Evolutionary conservation across 2,797 vertebrate genomes (phyloP), one percentile per base, ranked within the genome.

Genomic region (Lindbergichthys nudifrons): DNA sequence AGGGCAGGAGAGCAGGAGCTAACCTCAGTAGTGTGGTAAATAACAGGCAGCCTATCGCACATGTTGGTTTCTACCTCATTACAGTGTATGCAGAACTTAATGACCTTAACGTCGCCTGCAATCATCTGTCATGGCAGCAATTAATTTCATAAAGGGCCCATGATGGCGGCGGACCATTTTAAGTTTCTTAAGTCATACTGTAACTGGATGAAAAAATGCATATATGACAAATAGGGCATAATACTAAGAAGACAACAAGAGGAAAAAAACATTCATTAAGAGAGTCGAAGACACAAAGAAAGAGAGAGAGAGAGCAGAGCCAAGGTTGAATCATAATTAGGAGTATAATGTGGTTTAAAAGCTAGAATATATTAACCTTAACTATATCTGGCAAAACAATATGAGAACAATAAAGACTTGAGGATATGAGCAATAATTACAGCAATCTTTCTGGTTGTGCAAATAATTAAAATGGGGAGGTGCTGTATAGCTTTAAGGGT

Each of bases 1-100:
- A 92, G 88, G 83, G 83, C 79, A 85, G 85, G 79, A 75, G 70
- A 89, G 92, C 90, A 90, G 88, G 56, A 87, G 62, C 87, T 89
- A 80, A 90, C 92, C 90, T 86, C 86, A 72, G 89, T 80, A 70
- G 91, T 87, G 94, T 89, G 93, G 94, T 95, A 96, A 96, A 94
- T 91, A 96, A 96, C 91, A 93, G 90, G 91, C 93, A 90, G 88
- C 94, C 95, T 93, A 92, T 94, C 92, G 90, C 86, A 76, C 88
- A 89, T 88, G 86, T 76, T 85, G 87, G 80, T 91, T 89, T 93
- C 94, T 91, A 86, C 91, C 90, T 93, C 89, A 92, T 95, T 95
- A 94, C 91, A 87, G 90, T 87, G 79, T 81, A 92, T 91, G 92
- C 92, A 93, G 87, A 93, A 93, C 90, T 96, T 94, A 94, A 94